Evolutionary conservation across 2,113 vertebrate species (phyloP).

Genomic region (Struthidea cinerea): DNA sequence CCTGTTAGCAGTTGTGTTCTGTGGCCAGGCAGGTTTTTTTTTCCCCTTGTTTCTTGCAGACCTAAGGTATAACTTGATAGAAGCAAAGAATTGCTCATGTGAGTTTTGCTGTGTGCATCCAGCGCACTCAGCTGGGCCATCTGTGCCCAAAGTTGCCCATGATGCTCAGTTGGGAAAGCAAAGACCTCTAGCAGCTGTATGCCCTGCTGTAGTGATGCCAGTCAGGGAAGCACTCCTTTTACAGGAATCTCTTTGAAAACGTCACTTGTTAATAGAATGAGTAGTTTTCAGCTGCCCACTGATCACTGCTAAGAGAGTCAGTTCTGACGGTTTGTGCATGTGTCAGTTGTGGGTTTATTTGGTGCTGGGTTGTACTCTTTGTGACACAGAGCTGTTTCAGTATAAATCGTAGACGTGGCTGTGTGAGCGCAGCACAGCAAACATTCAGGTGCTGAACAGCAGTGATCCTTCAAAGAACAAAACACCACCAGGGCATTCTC

Average conservation of each 20-base stretch:
- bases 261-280: slow-evolving; percentile 15
- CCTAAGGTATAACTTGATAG: neutral
- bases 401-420: neutral
- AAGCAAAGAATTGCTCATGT: neutral
- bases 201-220: slow-evolving; percentile 24
- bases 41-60: neutral
- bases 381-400: neutral
- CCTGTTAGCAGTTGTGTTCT: neutral
- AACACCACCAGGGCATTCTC: neutral
- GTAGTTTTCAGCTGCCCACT: neutral
- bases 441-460: neutral
- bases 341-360: neutral
- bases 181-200: neutral
- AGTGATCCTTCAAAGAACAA: neutral
- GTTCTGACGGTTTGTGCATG: neutral
- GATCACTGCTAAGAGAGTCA: neutral
- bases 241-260: slow-evolving; percentile 15
- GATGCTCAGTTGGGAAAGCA: neutral
- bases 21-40: neutral
- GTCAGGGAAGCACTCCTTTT: neutral
- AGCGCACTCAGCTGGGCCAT: neutral
- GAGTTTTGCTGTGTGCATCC: neutral
- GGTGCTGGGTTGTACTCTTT: neutral
- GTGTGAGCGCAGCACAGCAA: neutral
- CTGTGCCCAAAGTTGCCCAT: neutral